Evolutionary conservation across 1,140 invertebrate species (phyloP), one percentile per base, ranked within the genome.

Genomic region (Aphelinus certus): DNA sequence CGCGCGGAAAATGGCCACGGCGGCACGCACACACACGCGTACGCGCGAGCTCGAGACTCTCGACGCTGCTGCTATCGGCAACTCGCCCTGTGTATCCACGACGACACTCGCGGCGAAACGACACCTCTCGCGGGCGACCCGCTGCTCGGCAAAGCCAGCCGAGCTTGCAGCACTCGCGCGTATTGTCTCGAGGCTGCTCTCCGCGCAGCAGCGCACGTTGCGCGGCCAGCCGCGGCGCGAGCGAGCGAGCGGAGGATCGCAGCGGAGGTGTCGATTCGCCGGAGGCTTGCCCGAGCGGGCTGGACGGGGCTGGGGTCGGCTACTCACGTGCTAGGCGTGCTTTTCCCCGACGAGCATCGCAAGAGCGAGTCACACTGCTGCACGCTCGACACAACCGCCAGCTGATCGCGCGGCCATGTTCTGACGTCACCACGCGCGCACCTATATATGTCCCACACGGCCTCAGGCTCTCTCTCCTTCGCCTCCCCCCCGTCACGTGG

Each of bases 341-440:
- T 80, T 81, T 79, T 71, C 71, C 63, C 60, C 77, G 78, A 75
- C 71, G 77, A 73, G 48, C 77, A 72, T 71, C 58, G 49, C 62
- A 58, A 53, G 67, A 49, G 61, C 64, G 67, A 45, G 9, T 55
- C 73, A 65, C 81, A 80, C 26, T 26, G 26, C 26, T 26, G 26
- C 86, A 86, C 84, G 82, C 84, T 85, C 83, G n/a, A 64, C 85
- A 87, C 84, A 87, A 85, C 83, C 85, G 81, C 87, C 87, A 88
- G 87, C 87, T 88, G 87, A 88, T 88, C 83, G 80, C 76, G 79
- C 81, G 82, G 83, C 86, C 86, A 88, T 88, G 76, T 84, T 85
- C 77, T 86, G 85, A 88, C 86, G 86, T 87, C 86, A 88, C 78
- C 43, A 49, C 51, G 64, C 65, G 65, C 64, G 61, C 71, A 73